These are phyloP conservation scores for Sebastes elongatus DNA, from an alignment of 2,797 vertebrate genomes.

Conservation along the genomic window DNA sequence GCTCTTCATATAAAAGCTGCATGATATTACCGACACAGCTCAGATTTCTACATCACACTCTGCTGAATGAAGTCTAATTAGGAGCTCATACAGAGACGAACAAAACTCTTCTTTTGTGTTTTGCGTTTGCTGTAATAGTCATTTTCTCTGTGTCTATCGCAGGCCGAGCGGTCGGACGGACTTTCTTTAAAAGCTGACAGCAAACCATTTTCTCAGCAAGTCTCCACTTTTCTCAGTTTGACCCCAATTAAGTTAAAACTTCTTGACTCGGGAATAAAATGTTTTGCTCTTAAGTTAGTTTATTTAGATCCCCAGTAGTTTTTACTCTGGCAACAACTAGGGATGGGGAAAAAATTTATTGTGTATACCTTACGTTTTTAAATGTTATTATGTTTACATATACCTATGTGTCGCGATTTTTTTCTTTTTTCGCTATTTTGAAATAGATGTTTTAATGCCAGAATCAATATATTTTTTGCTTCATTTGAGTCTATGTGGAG, in stretches of 20 bases:
- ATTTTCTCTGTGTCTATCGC: background rate
- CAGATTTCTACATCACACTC: background rate
- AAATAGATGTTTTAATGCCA: no score
- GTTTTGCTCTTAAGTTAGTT: background rate
- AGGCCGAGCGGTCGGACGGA: no score
- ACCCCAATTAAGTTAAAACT: background rate
- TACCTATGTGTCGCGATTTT: no score
- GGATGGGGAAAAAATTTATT: no score
- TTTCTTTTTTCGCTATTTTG: no score
- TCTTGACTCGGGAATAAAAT: background rate
- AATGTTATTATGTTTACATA: no score
- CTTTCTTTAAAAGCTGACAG: background rate
- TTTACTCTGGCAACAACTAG: background rate
- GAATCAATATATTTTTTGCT: no score
- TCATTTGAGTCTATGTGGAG: no score
- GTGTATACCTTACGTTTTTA: no score
- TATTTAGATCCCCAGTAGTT: no score
- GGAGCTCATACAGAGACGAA: constrained; percentile 8
- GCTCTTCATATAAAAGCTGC: background rate
- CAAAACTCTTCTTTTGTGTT: background rate
- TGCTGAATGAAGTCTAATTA: constrained; percentile 21
- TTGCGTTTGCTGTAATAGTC: background rate
- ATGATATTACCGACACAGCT: background rate
- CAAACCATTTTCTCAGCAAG: no score
- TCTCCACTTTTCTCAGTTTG: background rate